These are phyloP conservation scores for Diarsia mendica DNA, from an alignment of 2,888 invertebrate species.

Conservation along the genomic window DNA sequence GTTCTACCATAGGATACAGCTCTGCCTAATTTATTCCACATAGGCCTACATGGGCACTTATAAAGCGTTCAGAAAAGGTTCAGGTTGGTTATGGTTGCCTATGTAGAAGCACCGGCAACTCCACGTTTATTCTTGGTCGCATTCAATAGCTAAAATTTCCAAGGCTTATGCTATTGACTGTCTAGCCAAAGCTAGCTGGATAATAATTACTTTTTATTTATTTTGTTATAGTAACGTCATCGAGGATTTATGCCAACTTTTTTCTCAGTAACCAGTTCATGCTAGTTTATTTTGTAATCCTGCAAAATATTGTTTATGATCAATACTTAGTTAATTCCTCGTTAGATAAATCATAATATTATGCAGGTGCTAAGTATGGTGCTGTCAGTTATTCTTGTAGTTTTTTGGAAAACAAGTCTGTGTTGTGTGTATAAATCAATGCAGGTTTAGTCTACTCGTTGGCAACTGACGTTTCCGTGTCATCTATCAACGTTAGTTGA, in stretches of 20 bases:
- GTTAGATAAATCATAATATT: slow-evolving; percentile 23
- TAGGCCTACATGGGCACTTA: too few relatives aligned
- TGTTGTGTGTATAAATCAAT: slow-evolving; percentile 35
- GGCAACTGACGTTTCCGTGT: slow-evolving; percentile 3
- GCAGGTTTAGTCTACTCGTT: slow-evolving; percentile 32
- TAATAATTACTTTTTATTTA: background rate
- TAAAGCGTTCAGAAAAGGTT: too few relatives aligned
- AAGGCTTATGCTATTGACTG: background rate
- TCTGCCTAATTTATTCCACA: background rate
- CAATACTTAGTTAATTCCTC: background rate
- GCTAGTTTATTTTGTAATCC: background rate
- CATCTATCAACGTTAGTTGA: background rate
- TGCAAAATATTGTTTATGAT: background rate
- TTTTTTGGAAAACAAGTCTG: slow-evolving; percentile 25
- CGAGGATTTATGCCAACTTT: background rate
- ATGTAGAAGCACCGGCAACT: too few relatives aligned
- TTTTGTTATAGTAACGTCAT: background rate
- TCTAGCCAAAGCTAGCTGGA: background rate
- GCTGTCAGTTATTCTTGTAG: slow-evolving; percentile 8
- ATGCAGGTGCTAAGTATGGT: background rate
- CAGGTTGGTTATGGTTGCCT: too few relatives aligned
- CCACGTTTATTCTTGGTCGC: background rate
- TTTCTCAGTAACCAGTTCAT: background rate
- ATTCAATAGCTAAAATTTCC: background rate
- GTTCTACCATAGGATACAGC: background rate